Evolutionary conservation across 2,888 invertebrate species (phyloP).

Genomic region (Coecobrya sp.): DNA sequence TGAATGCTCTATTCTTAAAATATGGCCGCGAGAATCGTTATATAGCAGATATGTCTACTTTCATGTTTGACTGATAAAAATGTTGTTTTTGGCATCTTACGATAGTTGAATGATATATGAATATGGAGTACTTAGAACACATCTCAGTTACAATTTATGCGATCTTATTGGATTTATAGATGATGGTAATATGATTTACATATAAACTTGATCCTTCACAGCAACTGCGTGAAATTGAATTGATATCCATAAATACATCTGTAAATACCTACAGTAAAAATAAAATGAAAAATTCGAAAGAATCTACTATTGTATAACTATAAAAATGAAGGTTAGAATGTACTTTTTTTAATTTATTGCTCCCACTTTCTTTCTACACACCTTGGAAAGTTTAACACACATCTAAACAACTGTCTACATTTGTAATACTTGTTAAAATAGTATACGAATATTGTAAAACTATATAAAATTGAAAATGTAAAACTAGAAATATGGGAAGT

Average conservation of each 20-base stretch:
- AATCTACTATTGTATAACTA: not conserved
- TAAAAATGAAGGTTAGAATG: conserved; percentile 13
- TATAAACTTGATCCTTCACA: not conserved
- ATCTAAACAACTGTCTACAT: no score
- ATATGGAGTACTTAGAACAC: not conserved
- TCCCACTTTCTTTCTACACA: not conserved
- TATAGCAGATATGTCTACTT: no score
- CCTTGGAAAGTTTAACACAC: no score
- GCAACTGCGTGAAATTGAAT: not conserved
- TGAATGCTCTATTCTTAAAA: not conserved
- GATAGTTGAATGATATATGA: conserved; percentile 55
- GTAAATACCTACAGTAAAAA: not conserved
- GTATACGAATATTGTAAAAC: no score
- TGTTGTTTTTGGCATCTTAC: conserved; percentile 53
- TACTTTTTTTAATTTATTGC: conserved; percentile 22
- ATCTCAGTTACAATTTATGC: not conserved
- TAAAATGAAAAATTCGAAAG: not conserved
- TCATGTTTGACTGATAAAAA: conserved; percentile 11
- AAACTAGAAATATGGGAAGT: no score
- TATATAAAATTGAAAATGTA: no score
- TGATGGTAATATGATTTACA: not conserved
- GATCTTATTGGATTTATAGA: not conserved
- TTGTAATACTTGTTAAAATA: no score
- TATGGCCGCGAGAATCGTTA: no score
- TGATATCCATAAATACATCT: no score